A percentile compares a stretch with the other conserved stretches of the same genome.
phyloP scores from a whole-genome alignment of 2,113 vertebrate genomes.

The Furnarius figulus region DNA sequence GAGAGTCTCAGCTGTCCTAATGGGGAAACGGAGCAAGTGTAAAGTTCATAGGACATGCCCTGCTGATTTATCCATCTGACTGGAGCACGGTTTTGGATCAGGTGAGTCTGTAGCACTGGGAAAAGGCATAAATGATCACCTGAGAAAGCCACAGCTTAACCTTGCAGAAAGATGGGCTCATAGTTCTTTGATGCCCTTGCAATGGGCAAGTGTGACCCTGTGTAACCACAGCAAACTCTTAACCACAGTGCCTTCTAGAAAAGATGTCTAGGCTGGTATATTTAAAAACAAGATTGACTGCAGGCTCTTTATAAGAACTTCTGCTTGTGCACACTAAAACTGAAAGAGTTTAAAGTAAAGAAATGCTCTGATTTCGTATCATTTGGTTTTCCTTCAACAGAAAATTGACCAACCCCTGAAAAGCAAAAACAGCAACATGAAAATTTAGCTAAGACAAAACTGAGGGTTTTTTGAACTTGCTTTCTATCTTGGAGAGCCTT shows the following conservation, averaged over 20 bases:
- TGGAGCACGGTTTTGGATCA: not conserved
- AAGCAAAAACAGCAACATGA: not conserved
- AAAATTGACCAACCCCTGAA: not conserved
- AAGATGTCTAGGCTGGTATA: not conserved
- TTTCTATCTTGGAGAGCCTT: not conserved
- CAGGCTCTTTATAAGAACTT: slow-evolving; percentile 7
- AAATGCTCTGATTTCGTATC: not conserved
- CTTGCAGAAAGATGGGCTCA: not conserved
- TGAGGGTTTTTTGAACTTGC: not conserved
- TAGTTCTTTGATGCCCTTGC: not conserved
- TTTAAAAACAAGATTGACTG: slow-evolving; percentile 23
- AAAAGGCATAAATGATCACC: not conserved
- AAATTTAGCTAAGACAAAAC: not conserved
- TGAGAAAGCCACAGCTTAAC: not conserved
- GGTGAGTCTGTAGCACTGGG: not conserved
- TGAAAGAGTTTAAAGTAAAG: not conserved
- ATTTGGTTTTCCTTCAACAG: not conserved
- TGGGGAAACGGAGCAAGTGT: not conserved
- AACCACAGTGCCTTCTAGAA: not conserved
- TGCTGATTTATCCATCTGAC: not conserved
- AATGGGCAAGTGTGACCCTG: not conserved
- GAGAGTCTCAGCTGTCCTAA: not conserved
- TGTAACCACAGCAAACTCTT: not conserved
- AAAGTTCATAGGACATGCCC: not conserved
- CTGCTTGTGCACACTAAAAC: not conserved